Conservation (phyloP, 1,140 invertebrate genomes). For the Parapsyche elsis region DNA sequence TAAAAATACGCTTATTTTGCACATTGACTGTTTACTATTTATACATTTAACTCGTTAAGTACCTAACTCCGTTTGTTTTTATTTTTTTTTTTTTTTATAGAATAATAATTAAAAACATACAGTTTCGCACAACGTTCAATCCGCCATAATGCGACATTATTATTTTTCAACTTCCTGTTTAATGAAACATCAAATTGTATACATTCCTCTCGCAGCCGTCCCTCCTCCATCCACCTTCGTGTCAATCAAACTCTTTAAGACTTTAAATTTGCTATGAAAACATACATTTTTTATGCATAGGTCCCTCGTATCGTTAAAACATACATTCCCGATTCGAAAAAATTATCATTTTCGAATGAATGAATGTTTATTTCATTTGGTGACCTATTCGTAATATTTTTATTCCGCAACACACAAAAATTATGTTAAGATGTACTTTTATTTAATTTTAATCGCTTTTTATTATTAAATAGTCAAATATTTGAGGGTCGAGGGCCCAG, state of each 20-base stretch:
- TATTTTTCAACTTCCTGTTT: slow-evolving; percentile 16
- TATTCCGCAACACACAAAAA: not conserved
- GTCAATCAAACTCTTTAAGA: slow-evolving; percentile 34
- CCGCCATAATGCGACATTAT: not conserved
- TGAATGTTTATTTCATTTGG: not conserved
- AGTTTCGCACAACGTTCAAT: not conserved
- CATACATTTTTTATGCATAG: no score
- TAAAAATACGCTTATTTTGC: slow-evolving; percentile 51
- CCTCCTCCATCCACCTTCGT: slow-evolving; percentile 53
- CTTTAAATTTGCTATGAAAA: no score
- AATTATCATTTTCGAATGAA: not conserved
- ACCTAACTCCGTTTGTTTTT: not conserved
- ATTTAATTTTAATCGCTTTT: not conserved
- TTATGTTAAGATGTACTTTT: not conserved
- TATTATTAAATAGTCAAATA: not conserved
- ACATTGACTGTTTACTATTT: slow-evolving; percentile 18
- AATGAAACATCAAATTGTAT: slow-evolving; percentile 19
- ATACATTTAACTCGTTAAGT: not conserved
- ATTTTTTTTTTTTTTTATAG: not conserved
- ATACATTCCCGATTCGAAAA: no score
- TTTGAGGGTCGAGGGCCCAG: slow-evolving; percentile 17
- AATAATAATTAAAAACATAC: not conserved
- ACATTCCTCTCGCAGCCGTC: slow-evolving; percentile 55
- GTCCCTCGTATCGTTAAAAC: no score
- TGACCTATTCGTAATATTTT: not conserved